These are phyloP conservation scores for Toxostoma redivivum DNA, from an alignment of 2,113 vertebrate genomes.

Conservation along the genomic window DNA sequence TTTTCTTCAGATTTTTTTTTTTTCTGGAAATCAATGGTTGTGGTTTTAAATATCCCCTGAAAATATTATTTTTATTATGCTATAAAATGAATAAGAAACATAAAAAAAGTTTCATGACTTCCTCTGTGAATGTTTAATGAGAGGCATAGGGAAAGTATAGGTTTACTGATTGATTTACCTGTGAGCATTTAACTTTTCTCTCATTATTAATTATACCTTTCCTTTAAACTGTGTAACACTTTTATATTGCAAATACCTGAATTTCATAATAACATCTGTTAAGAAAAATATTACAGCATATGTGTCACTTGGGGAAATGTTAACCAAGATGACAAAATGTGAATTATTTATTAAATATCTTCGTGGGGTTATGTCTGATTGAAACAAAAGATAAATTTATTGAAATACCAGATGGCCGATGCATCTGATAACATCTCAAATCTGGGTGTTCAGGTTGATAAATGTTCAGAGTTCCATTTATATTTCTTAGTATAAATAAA, in stretches of 20 bases:
- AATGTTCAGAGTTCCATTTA: background rate
- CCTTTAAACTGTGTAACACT: background rate
- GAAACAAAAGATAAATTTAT: background rate
- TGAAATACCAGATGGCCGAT: background rate
- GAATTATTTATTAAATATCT: conserved; percentile 23
- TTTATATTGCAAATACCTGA: background rate
- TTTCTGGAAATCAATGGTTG: background rate
- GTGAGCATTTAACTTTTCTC: background rate
- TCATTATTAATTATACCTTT: background rate
- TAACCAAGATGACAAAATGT: background rate
- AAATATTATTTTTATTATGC: background rate
- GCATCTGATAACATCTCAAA: background rate
- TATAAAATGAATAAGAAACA: background rate
- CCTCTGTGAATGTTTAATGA: background rate
- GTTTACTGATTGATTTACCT: background rate
- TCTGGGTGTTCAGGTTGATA: background rate
- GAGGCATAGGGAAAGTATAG: background rate
- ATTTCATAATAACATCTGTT: background rate
- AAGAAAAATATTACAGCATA: background rate
- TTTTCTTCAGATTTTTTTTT: background rate
- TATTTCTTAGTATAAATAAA: background rate
- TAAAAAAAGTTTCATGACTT: background rate
- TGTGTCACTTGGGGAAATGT: background rate
- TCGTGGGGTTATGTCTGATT: background rate
- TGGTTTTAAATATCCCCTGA: background rate